phyloP scores from a whole-genome alignment of 2,113 vertebrate genomes.

The crab-eating macaque (Macaca fascicularis) region T2T-MFA8v1.1 NC_088380.1:74371001-74371500 shows the following conservation, averaged over 20 bases:
- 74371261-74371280: neutral
- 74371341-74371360: slow-evolving; percentile 58
- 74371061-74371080: neutral
- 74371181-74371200: neutral
- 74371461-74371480: slow-evolving; percentile 32
- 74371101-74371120: neutral
- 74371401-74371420: neutral
- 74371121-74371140: neutral
- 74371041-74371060: neutral
- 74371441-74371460: slow-evolving; percentile 60
- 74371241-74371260: slow-evolving; percentile 34
- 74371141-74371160: neutral
- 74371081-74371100: neutral
- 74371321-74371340: slow-evolving; percentile 44
- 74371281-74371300: slow-evolving; percentile 53
- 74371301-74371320: slow-evolving; percentile 6
- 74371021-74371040: neutral
- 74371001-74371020: slow-evolving; percentile 9
- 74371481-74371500: neutral
- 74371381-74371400: slow-evolving; percentile 58
- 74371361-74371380: slow-evolving; percentile 71
- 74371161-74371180: neutral
- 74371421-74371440: slow-evolving; percentile 44
- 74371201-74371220: neutral
- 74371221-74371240: neutral